phyloP scores from a whole-genome alignment of 2,797 vertebrate species.

The Aselliscus stoliczkanus region DNA sequence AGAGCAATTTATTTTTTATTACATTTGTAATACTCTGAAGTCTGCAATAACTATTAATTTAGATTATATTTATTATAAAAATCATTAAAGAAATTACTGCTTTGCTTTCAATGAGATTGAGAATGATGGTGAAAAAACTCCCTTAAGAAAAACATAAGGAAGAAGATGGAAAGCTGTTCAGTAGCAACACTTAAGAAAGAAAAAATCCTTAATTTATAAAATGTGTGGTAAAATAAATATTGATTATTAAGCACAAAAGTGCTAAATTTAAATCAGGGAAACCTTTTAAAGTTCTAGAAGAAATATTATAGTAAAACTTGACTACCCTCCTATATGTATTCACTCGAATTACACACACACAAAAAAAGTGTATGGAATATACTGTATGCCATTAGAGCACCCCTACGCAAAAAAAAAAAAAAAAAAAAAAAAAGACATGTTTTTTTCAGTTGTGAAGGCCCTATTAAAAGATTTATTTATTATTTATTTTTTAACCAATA shows the following conservation, averaged over 20 bases:
- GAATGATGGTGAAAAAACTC: background rate
- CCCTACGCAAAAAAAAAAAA: background rate
- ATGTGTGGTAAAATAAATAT: conserved; percentile 59
- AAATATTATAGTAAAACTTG: conserved; percentile 27
- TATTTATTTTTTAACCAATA: background rate
- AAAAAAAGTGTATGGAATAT: background rate
- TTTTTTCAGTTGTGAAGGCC: background rate
- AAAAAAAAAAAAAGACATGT: too few relatives aligned
- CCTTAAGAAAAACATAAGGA: background rate
- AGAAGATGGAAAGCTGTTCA: conserved; percentile 1
- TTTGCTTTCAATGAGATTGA: conserved; percentile 40
- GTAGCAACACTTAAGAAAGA: background rate
- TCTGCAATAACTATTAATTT: conserved; percentile 16
- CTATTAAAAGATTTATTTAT: background rate
- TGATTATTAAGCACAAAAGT: conserved; percentile 54
- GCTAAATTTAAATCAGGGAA: conserved; percentile 34
- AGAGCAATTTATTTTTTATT: conserved; percentile 51
- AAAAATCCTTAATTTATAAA: background rate
- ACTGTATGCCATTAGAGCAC: background rate
- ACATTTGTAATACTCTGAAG: conserved; percentile 3
- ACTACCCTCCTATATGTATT: conserved; percentile 7
- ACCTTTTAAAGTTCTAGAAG: conserved; percentile 16
- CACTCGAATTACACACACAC: background rate
- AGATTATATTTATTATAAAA: conserved; percentile 32
- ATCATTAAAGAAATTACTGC: conserved; percentile 24